Base-by-base conservation (phyloP, 1,140 invertebrate species). In the Pseudomyrmex gracilis region DNA sequence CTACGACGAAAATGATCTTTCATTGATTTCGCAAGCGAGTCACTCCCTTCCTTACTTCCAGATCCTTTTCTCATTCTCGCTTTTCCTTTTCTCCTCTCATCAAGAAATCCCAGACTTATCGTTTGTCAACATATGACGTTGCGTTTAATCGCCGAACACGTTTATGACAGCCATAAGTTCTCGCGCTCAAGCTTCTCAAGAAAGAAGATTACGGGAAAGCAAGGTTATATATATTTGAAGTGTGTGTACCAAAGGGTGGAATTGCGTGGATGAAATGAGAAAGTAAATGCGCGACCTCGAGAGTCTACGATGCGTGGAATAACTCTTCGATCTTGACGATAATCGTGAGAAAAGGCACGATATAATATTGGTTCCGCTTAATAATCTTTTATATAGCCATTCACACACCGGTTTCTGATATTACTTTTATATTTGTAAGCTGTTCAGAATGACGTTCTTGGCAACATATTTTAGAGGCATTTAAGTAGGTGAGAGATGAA, bases 1-100 rank as follows among this genome's bases (percentile, higher is more conserved):
- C n/a, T 77, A 17, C 51, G 20, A 13, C 47, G 43, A 3, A 51
- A 68, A 78, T 63, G 82, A 77, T 13, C 63, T 55, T 68, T 43
- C 17, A 43, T 22, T 47, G 47, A 61, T 77, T 83, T 83, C 60
- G 73, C 47, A 58, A 10, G 22, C 34, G 51, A 77, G 43, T 76
- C 58, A 53, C 51, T 64, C 53, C 49, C 47, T 22, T 73, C 61
- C 45, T 15, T 45, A 60, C 15, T 83, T 53, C 53, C 55, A 45
- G 63, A 47, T 49, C 47, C 57, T 47, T 34, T 61, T 73, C 60
- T 73, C 60, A 22, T 64, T 57, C 20, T 17, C 24, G 7, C 47
- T 13, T 13, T 20, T 57, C 13, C 20, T 12, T 34, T 24, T 8
- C 2, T 0, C 2, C 43, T 20, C 17, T 20, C 51, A 47, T 20